Evolutionary conservation across 2,113 vertebrate genomes (phyloP).

Genomic region (Pseudolaguvia tuberculata): DNA sequence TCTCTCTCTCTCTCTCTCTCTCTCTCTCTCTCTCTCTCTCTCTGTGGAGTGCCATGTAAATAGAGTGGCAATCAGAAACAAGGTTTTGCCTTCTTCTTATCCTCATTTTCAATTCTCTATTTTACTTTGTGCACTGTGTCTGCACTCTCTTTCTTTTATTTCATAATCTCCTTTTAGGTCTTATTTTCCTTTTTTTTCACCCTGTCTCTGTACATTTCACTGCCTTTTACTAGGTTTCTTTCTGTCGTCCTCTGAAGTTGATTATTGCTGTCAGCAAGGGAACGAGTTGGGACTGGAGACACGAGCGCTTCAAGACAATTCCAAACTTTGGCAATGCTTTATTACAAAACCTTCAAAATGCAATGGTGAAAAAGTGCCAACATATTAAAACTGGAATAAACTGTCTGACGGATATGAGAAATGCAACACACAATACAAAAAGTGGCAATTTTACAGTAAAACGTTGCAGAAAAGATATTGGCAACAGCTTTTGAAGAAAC

Average conservation of each 20-base stretch:
- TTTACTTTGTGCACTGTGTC: background rate
- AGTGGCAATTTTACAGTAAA: background rate
- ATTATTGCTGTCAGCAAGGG: conserved; percentile 43
- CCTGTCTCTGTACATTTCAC: background rate
- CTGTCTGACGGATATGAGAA: conserved; percentile 13
- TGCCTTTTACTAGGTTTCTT: conserved; percentile 25
- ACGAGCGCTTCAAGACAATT: conserved; percentile 19
- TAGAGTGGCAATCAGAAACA: conserved; percentile 11
- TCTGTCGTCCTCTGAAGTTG: conserved; percentile 40
- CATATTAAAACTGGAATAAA: conserved; percentile 12
- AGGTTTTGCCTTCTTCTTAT: background rate
- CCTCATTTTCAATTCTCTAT: background rate
- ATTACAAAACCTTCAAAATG: conserved; percentile 25
- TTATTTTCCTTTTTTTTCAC: conserved; percentile 16
- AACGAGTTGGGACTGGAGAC: background rate
- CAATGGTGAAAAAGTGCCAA: conserved; percentile 10
- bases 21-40: background rate
- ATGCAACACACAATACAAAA: conserved; percentile 5
- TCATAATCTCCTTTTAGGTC: conserved; percentile 16
- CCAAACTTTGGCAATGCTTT: conserved; percentile 30
- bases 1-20: conserved; percentile 3
- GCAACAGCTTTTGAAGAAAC: conserved; percentile 13
- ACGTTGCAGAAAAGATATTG: background rate
- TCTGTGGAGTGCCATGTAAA: conserved; percentile 24
- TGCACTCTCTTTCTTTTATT: background rate